Percentiles rank a stretch among this genome's conserved stretches.
Evolutionary conservation across 2,113 vertebrate genomes (phyloP).

Genomic region (Oreochromis spilurus): DNA sequence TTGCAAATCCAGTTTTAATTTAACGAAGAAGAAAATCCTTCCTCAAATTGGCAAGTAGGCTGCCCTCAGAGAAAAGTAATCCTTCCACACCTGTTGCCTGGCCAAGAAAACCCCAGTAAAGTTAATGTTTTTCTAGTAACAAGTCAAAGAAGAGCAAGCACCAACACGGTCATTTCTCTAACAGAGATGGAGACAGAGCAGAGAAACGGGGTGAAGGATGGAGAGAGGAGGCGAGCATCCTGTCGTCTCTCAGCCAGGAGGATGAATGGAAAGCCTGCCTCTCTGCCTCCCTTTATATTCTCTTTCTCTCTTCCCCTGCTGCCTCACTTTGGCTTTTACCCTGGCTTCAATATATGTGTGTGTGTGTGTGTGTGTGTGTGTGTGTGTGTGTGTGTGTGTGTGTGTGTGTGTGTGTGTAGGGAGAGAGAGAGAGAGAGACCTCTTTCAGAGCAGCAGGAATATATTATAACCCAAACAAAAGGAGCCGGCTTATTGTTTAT

Average conservation of each 20-base stretch:
- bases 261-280: conserved; percentile 44
- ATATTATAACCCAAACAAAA: conserved; percentile 99
- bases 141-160: background rate
- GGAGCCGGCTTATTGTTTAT: conserved; percentile 95
- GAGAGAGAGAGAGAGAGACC: conserved; percentile 14
- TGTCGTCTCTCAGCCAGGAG: conserved; percentile 26
- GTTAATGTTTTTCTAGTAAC: background rate
- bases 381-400: background rate
- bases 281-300: conserved; percentile 73
- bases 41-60: background rate
- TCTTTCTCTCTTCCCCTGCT: conserved; percentile 72
- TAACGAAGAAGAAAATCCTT: background rate
- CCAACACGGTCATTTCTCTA: background rate
- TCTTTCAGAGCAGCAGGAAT: conserved; percentile 86
- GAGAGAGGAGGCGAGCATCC: conserved; percentile 29
- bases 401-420: background rate
- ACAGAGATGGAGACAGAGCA: background rate
- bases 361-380: background rate
- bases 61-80: background rate
- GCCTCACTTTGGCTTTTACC: conserved; percentile 89
- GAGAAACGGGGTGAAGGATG: conserved; percentile 1
- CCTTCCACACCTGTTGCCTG: conserved; percentile 2
- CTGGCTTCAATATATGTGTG: conserved; percentile 75
- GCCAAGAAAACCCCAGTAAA: background rate
- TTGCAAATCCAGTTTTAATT: background rate